Base-by-base conservation (phyloP, 2,113 vertebrate species). In the Baryphthengus martii region DNA sequence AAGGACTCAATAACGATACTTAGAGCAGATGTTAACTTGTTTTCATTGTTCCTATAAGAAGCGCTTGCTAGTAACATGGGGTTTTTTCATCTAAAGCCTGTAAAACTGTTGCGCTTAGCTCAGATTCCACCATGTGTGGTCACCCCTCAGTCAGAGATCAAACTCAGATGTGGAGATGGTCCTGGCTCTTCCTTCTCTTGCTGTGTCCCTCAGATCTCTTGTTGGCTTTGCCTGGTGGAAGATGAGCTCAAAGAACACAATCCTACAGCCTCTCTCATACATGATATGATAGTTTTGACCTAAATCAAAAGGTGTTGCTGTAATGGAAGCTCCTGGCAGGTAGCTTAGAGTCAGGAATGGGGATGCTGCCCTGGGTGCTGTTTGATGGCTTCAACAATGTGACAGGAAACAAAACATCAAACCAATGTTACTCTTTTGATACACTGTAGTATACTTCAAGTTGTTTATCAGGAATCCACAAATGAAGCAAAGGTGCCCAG, bases 381-480 rank as follows among this genome's bases (percentile, higher is more conserved):
- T 85, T 73, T 66, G 2, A 1, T 55, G 23, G 26, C 61, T 85
- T 87, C 62, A 65, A 26, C 9, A 47, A 33, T 10, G 44, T 26
- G 6, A 55, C 37, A 71, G 13, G 6, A 68, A 88, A 44, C 13
- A 23, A 61, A 49, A 10, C 29, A 12, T 25, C 35, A 89, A 93
- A 28, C 10, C 9, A 66, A 4, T 28, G 3, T 3, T 24, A 11
- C 2, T 0, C 42, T 49, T 16, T 42, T 44, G 33, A 40, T 14
- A 10, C 4, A 10, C 10, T 62, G 2, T 28, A 6, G 9, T 0
- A 2, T 45, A 23, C 20, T 28, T 53, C 1, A 31, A 21, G 20
- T 49, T 11, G 45, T 89, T 78, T 56, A 29, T 33, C 18, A 6
- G 14, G 53, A 56, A 23, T 7, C 12, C 21, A 1, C 13, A 55